Conservation (phyloP, 1,140 invertebrate species). For the Asbolus verrucosus region DNA sequence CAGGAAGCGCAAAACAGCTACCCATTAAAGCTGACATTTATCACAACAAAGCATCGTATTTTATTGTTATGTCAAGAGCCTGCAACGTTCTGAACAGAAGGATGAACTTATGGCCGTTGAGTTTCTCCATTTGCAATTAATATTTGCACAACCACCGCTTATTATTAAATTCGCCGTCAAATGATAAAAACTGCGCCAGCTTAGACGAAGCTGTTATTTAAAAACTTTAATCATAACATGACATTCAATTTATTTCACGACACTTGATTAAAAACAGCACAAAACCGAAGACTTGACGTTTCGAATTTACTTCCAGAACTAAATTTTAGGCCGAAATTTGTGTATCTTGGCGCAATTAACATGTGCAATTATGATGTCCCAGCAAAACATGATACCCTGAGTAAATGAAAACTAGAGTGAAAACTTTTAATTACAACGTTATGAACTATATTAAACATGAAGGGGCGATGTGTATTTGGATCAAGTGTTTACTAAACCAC, state of each 20-base stretch:
- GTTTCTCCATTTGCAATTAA: background rate
- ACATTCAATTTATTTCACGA: slow-evolving; percentile 29
- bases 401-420: slow-evolving; percentile 22
- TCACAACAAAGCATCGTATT: slow-evolving; percentile 4
- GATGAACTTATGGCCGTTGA: background rate
- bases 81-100: background rate
- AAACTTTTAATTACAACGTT: slow-evolving; percentile 31
- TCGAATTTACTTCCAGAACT: slow-evolving; percentile 22
- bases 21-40: slow-evolving; percentile 4
- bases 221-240: slow-evolving; percentile 39
- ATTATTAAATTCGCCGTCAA: slow-evolving; percentile 30
- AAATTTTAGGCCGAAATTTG: slow-evolving; percentile 21
- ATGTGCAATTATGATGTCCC: slow-evolving; percentile 24
- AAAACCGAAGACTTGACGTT: slow-evolving; percentile 6
- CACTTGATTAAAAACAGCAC: slow-evolving; percentile 33
- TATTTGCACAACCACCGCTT: slow-evolving; percentile 9
- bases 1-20: background rate
- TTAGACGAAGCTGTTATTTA: slow-evolving; percentile 13
- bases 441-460: slow-evolving; percentile 1
- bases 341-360: slow-evolving; percentile 28
- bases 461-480: background rate
- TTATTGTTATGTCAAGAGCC: slow-evolving; percentile 1
- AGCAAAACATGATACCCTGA: background rate
- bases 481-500: background rate
- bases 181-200: slow-evolving; percentile 21